A percentile compares a stretch with the other conserved stretches of the same genome.
Evolutionary conservation across 2,113 vertebrate species (phyloP).

Genomic region (Clarias macrocephalus): DNA sequence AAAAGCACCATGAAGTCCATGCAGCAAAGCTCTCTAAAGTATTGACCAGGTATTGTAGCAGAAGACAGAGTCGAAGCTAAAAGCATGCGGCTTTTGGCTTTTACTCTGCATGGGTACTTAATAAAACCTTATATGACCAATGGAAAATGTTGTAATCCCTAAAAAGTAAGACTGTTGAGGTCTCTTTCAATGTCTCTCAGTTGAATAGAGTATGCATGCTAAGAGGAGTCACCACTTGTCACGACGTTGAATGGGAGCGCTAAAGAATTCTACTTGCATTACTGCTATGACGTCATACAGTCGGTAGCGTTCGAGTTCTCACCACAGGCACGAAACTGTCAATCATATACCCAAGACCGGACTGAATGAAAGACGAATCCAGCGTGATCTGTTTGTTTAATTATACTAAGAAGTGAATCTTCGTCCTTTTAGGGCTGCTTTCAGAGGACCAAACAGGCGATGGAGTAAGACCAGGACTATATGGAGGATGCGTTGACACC

Average conservation of each 20-base stretch:
- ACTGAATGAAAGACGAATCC: too few species aligned
- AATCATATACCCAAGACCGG: too few species aligned
- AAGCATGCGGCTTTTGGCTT: slow-evolving; percentile 18
- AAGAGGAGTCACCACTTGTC: background rate
- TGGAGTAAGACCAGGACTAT: too few species aligned
- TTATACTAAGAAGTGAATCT: too few species aligned
- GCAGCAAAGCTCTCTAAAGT: background rate
- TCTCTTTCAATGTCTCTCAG: background rate
- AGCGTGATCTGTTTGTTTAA: too few species aligned
- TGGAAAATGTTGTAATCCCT: slow-evolving; percentile 6
- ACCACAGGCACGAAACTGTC: background rate
- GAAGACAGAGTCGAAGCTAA: background rate
- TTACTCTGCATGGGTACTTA: background rate
- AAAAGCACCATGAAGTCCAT: background rate
- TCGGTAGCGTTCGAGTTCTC: background rate
- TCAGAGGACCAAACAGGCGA: too few species aligned
- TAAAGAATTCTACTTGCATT: background rate
- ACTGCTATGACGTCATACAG: background rate
- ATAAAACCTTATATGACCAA: background rate
- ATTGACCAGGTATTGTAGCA: background rate
- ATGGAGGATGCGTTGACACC: too few species aligned
- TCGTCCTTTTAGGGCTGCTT: too few species aligned
- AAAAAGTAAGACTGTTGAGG: background rate
- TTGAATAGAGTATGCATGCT: background rate
- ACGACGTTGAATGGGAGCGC: background rate